These are phyloP conservation scores for Raphicerus campestris DNA, from an alignment of 2,113 vertebrate genomes.

Conservation along the genomic window DNA sequence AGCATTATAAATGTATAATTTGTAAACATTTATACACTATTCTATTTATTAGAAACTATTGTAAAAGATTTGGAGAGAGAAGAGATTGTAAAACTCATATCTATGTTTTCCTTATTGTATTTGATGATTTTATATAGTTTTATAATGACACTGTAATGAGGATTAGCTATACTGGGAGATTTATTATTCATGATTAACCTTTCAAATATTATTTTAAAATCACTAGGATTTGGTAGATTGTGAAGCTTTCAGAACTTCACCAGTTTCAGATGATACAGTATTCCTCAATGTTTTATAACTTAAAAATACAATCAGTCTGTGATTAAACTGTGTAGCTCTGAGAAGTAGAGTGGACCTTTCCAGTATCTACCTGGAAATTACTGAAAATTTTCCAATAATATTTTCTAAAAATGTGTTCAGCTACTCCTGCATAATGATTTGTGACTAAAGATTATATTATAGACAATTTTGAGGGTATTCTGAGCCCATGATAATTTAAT, in stretches of 20 bases:
- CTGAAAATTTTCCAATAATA: background rate
- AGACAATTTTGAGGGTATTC: background rate
- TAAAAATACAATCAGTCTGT: constrained; percentile 29
- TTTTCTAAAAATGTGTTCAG: background rate
- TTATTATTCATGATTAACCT: background rate
- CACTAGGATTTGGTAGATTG: background rate
- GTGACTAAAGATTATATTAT: background rate
- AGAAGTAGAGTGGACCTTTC: background rate
- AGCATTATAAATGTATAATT: background rate
- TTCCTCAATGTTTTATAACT: constrained; percentile 34
- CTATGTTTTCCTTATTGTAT: background rate
- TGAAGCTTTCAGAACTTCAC: constrained; percentile 37
- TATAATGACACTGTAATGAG: background rate
- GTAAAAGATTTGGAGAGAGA: background rate
- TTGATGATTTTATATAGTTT: background rate
- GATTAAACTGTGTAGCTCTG: background rate
- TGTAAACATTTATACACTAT: background rate
- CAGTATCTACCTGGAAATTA: background rate
- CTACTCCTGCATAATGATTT: background rate
- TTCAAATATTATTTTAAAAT: constrained; percentile 32
- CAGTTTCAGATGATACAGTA: background rate
- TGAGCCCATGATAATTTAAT: background rate
- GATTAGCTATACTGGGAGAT: background rate
- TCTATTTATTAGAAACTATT: background rate
- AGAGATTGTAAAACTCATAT: background rate